These are phyloP conservation scores for Brachystomella parvula DNA, from an alignment of 1,140 invertebrate genomes.

Conservation along the genomic window DNA sequence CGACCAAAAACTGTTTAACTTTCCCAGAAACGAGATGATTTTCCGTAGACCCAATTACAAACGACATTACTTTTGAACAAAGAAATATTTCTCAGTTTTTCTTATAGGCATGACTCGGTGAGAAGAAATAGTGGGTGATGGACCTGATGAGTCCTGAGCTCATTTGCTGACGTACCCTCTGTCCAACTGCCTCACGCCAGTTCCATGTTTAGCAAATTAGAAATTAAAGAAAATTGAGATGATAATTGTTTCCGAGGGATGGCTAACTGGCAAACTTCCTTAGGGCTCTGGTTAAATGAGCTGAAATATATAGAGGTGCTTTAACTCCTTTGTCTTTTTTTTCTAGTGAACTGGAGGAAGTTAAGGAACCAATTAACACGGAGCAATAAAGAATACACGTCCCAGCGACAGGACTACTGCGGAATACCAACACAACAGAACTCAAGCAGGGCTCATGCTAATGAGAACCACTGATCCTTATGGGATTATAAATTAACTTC, in stretches of 20 bases:
- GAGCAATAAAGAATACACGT: no score
- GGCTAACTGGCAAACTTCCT: no score
- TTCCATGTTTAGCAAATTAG: neutral
- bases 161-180: no score
- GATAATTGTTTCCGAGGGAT: neutral
- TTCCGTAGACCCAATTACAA: neutral
- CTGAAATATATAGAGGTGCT: no score
- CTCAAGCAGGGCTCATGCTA: neutral
- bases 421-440: neutral
- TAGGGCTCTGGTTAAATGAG: no score
- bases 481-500: neutral
- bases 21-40: neutral
- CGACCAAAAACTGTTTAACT: neutral
- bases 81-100: neutral
- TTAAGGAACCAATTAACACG: no score
- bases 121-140: no score
- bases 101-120: no score
- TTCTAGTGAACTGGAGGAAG: no score
- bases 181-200: neutral
- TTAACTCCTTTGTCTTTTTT: no score
- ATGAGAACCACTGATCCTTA: neutral
- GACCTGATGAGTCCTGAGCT: no score
- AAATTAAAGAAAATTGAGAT: neutral
- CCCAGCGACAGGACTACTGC: no score
- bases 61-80: slow-evolving; percentile 3